Evolutionary conservation across 2,888 invertebrate genomes (phyloP).

Genomic region (Aspidiotus destructor): DNA sequence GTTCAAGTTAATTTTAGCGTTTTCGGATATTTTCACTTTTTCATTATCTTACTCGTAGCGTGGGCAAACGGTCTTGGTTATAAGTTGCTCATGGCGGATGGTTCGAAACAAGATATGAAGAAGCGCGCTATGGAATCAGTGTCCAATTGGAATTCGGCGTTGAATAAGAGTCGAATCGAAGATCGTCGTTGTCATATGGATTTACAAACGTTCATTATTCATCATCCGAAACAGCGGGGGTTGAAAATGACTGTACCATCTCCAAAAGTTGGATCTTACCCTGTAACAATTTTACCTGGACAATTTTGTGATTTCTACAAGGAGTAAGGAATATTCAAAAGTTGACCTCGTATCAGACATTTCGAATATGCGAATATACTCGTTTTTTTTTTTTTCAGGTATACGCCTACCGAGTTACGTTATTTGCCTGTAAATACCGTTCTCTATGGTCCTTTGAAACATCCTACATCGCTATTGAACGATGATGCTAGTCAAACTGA

Average conservation of each 20-base stretch:
- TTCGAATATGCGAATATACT: neutral
- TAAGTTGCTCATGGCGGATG: slow-evolving; percentile 34
- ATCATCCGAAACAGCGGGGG: slow-evolving; percentile 53
- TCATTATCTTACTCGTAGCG: slow-evolving; percentile 4
- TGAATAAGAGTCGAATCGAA: slow-evolving; percentile 61
- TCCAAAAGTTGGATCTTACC: slow-evolving; percentile 62
- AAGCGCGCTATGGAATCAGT: slow-evolving; percentile 65
- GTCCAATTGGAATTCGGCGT: slow-evolving; percentile 76
- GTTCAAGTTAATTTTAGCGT: too few relatives aligned
- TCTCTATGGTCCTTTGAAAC: slow-evolving; percentile 53
- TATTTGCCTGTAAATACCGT: slow-evolving; percentile 90
- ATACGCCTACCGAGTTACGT: slow-evolving; percentile 73
- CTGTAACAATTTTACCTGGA: slow-evolving; percentile 89
- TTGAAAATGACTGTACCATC: slow-evolving; percentile 46
- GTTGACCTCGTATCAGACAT: neutral
- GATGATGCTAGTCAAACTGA: slow-evolving; percentile 44
- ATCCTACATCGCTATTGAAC: neutral
- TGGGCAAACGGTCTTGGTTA: slow-evolving; percentile 32
- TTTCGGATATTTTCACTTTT: neutral
- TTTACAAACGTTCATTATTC: slow-evolving; percentile 80
- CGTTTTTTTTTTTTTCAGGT: slow-evolving; percentile 44
- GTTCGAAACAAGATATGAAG: slow-evolving; percentile 36
- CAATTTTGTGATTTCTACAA: slow-evolving; percentile 80
- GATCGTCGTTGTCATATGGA: slow-evolving; percentile 77
- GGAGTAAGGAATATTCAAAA: slow-evolving; percentile 11